Percentiles rank a stretch among this genome's conserved stretches.
phyloP scores from a whole-genome alignment of 2,888 invertebrate species.

The Drosophila borealis region DNA sequence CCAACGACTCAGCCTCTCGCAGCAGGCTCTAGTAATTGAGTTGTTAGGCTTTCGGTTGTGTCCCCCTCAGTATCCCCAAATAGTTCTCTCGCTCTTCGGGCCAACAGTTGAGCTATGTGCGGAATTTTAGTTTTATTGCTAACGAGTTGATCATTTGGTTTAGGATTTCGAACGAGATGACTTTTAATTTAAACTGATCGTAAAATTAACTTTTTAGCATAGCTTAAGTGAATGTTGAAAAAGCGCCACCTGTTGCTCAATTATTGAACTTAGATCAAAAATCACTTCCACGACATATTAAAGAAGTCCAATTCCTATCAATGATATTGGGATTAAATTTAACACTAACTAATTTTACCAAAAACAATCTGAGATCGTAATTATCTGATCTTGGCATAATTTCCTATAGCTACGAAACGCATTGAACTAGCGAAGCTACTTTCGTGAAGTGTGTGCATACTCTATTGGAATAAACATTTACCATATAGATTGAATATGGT shows the following conservation, averaged over 20 bases:
- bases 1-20: constrained; percentile 24
- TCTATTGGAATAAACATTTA: background rate
- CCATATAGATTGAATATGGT: too few species aligned
- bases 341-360: too few species aligned
- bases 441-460: background rate
- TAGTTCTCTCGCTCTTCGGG: background rate
- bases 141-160: constrained; percentile 35
- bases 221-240: background rate
- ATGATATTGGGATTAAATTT: too few species aligned
- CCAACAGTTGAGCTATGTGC: constrained; percentile 28
- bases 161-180: background rate
- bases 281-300: too few species aligned
- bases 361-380: too few species aligned
- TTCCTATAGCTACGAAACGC: too few species aligned
- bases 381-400: too few species aligned
- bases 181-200: constrained; percentile 5
- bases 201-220: constrained; percentile 4
- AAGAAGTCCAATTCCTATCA: too few species aligned
- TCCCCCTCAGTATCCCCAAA: constrained; percentile 1
- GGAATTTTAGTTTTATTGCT: constrained; percentile 45
- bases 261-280: too few species aligned
- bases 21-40: constrained; percentile 64
- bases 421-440: too few species aligned
- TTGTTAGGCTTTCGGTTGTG: constrained; percentile 53
- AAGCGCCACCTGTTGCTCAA: constrained; percentile 4